Base-by-base conservation (phyloP, 1,140 invertebrate genomes). In the Penaeus japonicus region DNA sequence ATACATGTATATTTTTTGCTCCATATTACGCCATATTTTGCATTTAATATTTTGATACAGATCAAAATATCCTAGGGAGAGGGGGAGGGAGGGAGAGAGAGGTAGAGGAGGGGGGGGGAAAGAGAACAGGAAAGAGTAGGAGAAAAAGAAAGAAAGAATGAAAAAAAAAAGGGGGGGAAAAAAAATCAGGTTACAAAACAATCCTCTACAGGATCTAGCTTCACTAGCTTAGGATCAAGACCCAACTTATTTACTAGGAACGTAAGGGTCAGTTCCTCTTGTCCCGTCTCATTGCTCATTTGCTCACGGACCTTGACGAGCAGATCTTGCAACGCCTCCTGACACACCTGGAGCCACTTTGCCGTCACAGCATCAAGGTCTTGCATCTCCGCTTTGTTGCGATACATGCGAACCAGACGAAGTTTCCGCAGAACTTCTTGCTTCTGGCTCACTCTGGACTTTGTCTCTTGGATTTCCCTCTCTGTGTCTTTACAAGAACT, bases 371-470 rank as follows among this genome's bases (percentile, higher is more conserved):
- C 18, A 24, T 83, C 70, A 15, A 88, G 54, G 7, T 65, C 79
- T 35, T 88, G 87, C 39, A 81, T 88, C 32, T 88, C 87, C 79
- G 80, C 78, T 70, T 88, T 88, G 53, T 80, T 88, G 15, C 87
- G 87, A 32, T 88, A 88, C 57, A 83, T 77, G 20, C 73, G 75
- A 17, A 83, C 87, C 15, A 88, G 15, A 15, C 47, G 83, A 1
- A 88, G 70, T 57, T 88, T 88, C 1, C 87, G 70, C 30, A 88
- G 57, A 24, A 27, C 30, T 7, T 88, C 87, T 53, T 88, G 54
- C 57, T 88, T 88, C 47, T 88, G 70, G 35, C 62, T 82, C 32
- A 88, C 53, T 30, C 87, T 83, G 3, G 35, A 20, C 24, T 78
- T 59, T 57, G 30, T 30, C 39, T 87, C 77, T 17, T 47, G 54